A percentile compares a stretch with the other conserved stretches of the same genome.
phyloP scores from a whole-genome alignment of 1,140 invertebrate species.

The Heliconius eleuchia region DNA sequence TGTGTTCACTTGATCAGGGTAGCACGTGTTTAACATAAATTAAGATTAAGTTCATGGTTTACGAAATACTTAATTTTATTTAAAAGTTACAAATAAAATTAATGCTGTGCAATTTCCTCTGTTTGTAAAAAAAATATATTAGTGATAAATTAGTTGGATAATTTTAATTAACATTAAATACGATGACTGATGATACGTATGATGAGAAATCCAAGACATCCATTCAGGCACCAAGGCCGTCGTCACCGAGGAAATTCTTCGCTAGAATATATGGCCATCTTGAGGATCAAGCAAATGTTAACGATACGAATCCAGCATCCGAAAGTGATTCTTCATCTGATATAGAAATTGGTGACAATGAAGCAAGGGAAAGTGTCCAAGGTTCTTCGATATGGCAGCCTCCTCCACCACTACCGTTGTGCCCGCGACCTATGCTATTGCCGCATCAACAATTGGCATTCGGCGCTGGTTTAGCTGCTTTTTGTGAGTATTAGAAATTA shows the following conservation, averaged over 20 bases:
- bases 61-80: not conserved
- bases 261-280: conserved; percentile 85
- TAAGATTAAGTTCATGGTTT: not conserved
- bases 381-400: conserved; percentile 57
- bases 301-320: conserved; percentile 39
- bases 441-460: conserved; percentile 77
- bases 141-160: not conserved
- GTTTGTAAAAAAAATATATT: not conserved
- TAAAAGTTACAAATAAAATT: not conserved
- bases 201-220: conserved; percentile 45
- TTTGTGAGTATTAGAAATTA: conserved; percentile 79
- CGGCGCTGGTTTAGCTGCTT: conserved; percentile 84
- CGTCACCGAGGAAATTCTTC: conserved; percentile 86
- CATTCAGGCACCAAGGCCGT: conserved; percentile 78
- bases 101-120: not conserved
- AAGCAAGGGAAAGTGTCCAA: conserved; percentile 35
- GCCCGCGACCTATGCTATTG: conserved; percentile 64
- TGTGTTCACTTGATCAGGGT: conserved; percentile 47
- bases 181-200: conserved; percentile 48
- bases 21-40: conserved; percentile 48
- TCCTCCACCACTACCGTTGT: conserved; percentile 62
- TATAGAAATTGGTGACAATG: conserved; percentile 68
- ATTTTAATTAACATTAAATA: conserved; percentile 17
- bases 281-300: conserved; percentile 63
- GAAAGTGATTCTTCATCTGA: conserved; percentile 76